Conservation (phyloP, 1,140 invertebrate genomes). For the Aplysia californica region DNA sequence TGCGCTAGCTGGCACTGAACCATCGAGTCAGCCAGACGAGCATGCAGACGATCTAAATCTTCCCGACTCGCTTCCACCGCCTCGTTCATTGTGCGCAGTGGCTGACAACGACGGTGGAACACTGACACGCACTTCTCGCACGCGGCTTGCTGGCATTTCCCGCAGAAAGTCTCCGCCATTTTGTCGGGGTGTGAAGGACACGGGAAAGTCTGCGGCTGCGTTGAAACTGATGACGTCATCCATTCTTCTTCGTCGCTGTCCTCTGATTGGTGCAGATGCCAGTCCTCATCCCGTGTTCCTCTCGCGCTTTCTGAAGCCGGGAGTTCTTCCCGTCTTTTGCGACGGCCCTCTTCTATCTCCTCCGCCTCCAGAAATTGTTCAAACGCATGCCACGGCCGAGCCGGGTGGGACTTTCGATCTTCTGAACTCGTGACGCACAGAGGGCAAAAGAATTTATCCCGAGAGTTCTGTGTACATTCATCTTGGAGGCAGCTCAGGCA, state of each 20-base stretch:
- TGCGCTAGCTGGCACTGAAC: neutral
- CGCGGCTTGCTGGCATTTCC: conserved; percentile 21
- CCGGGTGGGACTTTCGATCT: neutral
- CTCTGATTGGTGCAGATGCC: too few relatives aligned
- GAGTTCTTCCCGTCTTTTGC: neutral
- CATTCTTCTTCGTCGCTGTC: neutral
- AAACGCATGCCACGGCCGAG: conserved; percentile 9
- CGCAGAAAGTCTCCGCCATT: conserved; percentile 26
- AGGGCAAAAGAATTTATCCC: conserved; percentile 13
- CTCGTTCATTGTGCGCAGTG: conserved; percentile 5
- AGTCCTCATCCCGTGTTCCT: too few relatives aligned
- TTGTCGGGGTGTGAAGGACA: conserved; percentile 21
- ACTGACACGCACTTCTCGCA: conserved; percentile 32
- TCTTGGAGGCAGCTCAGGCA: conserved; percentile 23
- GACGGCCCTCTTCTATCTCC: neutral
- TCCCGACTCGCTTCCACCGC: conserved; percentile 14
- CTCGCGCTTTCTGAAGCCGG: neutral
- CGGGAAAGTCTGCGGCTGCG: too few relatives aligned
- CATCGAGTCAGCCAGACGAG: conserved; percentile 8
- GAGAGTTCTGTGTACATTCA: neutral
- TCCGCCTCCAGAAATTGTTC: neutral
- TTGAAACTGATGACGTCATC: too few relatives aligned
- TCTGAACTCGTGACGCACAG: neutral
- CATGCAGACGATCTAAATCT: conserved; percentile 18
- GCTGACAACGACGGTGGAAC: conserved; percentile 28